phyloP scores from a whole-genome alignment of 2,797 vertebrate genomes.

The Bovichtus diacanthus region DNA sequence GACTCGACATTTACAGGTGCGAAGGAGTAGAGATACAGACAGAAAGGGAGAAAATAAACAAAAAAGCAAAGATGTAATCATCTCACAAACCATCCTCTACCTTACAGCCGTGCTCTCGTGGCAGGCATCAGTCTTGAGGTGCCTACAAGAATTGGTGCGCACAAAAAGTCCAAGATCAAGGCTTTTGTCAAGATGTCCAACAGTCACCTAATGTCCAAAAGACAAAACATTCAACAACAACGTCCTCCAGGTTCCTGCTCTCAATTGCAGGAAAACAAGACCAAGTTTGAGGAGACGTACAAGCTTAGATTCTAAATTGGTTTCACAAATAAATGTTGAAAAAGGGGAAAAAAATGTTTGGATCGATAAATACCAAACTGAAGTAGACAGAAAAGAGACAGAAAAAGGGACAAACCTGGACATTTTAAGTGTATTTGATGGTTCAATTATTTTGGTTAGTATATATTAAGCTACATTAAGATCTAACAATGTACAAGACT shows the following conservation, averaged over 20 bases:
- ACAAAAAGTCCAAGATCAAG: neutral
- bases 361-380: neutral
- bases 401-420: neutral
- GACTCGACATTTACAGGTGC: neutral
- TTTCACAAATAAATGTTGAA: neutral
- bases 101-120: neutral
- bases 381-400: too few species aligned
- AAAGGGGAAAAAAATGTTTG: neutral
- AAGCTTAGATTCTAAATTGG: neutral
- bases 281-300: neutral
- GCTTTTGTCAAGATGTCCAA: neutral
- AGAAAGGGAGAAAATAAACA: neutral
- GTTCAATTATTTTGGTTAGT: neutral
- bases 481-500: neutral
- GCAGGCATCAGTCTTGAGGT: neutral
- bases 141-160: neutral
- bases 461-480: neutral
- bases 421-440: too few species aligned
- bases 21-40: neutral
- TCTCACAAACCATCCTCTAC: neutral
- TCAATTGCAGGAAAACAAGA: neutral
- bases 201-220: neutral
- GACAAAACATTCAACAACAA: neutral
- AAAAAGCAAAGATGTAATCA: neutral
- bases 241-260: accelerated